These are phyloP conservation scores for Gerris lacustris DNA, from an alignment of 2,888 invertebrate species.

Conservation along the genomic window DNA sequence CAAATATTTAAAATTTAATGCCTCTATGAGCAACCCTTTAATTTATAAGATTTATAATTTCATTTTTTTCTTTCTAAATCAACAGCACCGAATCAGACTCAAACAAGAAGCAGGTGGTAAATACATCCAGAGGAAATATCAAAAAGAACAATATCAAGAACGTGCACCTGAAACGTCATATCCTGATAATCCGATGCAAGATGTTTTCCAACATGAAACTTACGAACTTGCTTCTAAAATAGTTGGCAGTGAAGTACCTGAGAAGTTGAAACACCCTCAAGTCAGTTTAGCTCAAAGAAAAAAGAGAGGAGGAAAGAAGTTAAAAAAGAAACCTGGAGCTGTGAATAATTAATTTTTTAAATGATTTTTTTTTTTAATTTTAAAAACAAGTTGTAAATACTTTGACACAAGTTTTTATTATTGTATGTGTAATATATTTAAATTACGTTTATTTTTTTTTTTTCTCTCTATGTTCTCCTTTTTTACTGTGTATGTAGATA, in stretches of 20 bases:
- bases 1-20: no score
- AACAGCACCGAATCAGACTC: slow-evolving; percentile 54
- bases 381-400: no score
- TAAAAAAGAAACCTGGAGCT: neutral
- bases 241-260: slow-evolving; percentile 17
- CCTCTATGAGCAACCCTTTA: no score
- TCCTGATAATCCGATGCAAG: slow-evolving; percentile 56
- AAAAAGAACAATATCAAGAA: slow-evolving; percentile 61
- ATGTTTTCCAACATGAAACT: slow-evolving; percentile 58
- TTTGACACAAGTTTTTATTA: no score
- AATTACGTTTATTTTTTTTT: no score
- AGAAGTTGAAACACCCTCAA: neutral
- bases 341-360: neutral
- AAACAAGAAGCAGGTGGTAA: slow-evolving; percentile 56
- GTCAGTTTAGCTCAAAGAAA: neutral
- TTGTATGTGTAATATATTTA: no score
- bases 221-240: slow-evolving; percentile 47
- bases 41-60: no score
- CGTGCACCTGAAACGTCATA: slow-evolving; percentile 62
- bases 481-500: no score
- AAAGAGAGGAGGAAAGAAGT: neutral
- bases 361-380: no score
- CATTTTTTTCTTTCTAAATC: no score
- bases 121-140: slow-evolving; percentile 66
- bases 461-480: no score